These are phyloP conservation scores for Lathamus discolor DNA, from an alignment of 2,113 vertebrate genomes.

Conservation along the genomic window DNA sequence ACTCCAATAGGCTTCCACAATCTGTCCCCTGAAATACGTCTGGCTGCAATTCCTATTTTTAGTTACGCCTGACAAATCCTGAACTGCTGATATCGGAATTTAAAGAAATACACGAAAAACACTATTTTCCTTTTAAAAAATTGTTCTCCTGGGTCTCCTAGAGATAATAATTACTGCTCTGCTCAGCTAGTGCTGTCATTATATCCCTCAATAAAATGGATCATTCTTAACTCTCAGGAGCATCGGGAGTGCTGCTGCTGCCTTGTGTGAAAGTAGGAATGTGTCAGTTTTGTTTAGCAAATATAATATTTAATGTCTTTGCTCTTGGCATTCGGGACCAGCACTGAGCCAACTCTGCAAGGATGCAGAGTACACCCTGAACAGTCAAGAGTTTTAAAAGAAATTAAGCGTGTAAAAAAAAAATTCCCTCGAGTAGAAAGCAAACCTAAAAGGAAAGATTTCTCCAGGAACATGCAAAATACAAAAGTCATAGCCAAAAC, in stretches of 20 bases:
- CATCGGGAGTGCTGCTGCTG: constrained; percentile 57
- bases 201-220: constrained; percentile 79
- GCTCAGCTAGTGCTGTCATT: constrained; percentile 73
- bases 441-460: constrained; percentile 7
- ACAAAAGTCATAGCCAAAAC: neutral
- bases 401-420: neutral
- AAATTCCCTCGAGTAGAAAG: neutral
- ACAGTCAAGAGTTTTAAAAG: constrained; percentile 1
- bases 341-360: constrained; percentile 16
- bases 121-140: constrained; percentile 76
- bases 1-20: neutral
- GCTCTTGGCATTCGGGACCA: constrained; percentile 12
- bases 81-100: constrained; percentile 65
- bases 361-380: constrained; percentile 6
- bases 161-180: constrained; percentile 76
- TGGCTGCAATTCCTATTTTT: constrained; percentile 29
- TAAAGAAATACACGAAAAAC: constrained; percentile 72
- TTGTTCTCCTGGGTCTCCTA: constrained; percentile 68
- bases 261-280: constrained; percentile 60
- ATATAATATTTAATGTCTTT: constrained; percentile 70
- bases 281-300: constrained; percentile 79
- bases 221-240: constrained; percentile 69
- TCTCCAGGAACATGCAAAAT: neutral
- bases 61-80: constrained; percentile 52
- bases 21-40: constrained; percentile 3